Conservation (phyloP, 2,113 vertebrate species). For the Atlantisia rogersi region DNA sequence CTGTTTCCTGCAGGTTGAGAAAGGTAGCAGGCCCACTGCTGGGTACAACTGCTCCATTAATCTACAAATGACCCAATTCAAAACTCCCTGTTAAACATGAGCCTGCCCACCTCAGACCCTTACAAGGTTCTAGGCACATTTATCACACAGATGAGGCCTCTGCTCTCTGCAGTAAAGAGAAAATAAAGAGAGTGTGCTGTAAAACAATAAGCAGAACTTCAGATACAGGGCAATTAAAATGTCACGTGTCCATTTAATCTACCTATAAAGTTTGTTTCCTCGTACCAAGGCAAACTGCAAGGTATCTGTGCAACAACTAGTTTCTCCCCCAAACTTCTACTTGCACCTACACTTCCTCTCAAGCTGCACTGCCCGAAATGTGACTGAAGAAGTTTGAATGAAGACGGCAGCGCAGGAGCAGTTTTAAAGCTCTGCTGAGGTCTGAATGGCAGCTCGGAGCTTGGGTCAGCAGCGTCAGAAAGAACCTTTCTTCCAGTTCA, state of each 20-base stretch:
- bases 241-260: not conserved
- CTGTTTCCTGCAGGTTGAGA: not conserved
- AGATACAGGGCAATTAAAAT: not conserved
- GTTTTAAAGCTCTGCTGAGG: not conserved
- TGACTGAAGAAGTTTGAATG: not conserved
- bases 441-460: not conserved
- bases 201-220: not conserved
- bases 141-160: not conserved
- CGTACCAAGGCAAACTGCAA: not conserved
- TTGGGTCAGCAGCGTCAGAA: not conserved
- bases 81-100: not conserved
- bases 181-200: not conserved
- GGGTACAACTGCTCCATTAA: not conserved
- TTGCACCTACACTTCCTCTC: not conserved
- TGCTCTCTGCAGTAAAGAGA: not conserved
- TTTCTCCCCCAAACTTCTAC: not conserved
- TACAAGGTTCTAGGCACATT: not conserved
- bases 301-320: not conserved
- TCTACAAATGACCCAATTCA: fast-evolving
- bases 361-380: not conserved
- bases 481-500: not conserved
- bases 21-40: not conserved
- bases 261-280: not conserved
- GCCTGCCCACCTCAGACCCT: not conserved
- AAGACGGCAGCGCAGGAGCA: not conserved